Percentiles rank a stretch among this genome's conserved stretches.
phyloP scores from a whole-genome alignment of 2,797 vertebrate species.

The Hoplostethus atlanticus region DNA sequence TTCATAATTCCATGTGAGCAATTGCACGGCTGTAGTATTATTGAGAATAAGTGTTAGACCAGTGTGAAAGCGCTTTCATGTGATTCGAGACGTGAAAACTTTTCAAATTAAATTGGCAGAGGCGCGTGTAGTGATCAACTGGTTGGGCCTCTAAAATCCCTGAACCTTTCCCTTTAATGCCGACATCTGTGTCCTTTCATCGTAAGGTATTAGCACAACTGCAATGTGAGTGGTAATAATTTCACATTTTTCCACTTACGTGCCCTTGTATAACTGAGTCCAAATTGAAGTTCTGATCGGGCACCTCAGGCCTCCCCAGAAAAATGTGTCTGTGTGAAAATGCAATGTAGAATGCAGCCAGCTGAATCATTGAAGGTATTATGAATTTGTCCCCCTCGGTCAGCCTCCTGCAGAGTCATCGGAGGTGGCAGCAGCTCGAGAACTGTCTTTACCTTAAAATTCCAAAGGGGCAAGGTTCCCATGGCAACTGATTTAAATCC shows the following conservation, averaged over 20 bases:
- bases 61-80: slow-evolving; percentile 61
- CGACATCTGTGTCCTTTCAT: slow-evolving; percentile 52
- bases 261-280: slow-evolving; percentile 48
- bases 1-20: slow-evolving; percentile 38
- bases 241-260: slow-evolving; percentile 48
- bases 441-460: slow-evolving; percentile 73
- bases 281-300: slow-evolving; percentile 66
- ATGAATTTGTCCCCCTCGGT: slow-evolving; percentile 62
- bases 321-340: slow-evolving; percentile 69
- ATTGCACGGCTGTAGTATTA: slow-evolving; percentile 43
- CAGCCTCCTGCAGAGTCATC: slow-evolving; percentile 59
- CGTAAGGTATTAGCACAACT: slow-evolving; percentile 17
- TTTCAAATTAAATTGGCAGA: slow-evolving; percentile 38
- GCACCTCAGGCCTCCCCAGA: slow-evolving; percentile 57
- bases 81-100: slow-evolving; percentile 39
- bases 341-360: slow-evolving; percentile 62
- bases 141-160: slow-evolving; percentile 41
- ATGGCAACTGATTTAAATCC: slow-evolving; percentile 83
- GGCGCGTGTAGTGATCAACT: slow-evolving; percentile 56
- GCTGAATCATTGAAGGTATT: slow-evolving; percentile 68
- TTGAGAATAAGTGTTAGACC: slow-evolving; percentile 44
- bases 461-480: slow-evolving; percentile 79
- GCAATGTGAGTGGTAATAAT: slow-evolving; percentile 36
- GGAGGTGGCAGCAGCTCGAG: slow-evolving; percentile 31
- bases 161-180: slow-evolving; percentile 30